Base-by-base conservation (phyloP, 1,140 invertebrate genomes). In the Drosophila nannoptera region DNA sequence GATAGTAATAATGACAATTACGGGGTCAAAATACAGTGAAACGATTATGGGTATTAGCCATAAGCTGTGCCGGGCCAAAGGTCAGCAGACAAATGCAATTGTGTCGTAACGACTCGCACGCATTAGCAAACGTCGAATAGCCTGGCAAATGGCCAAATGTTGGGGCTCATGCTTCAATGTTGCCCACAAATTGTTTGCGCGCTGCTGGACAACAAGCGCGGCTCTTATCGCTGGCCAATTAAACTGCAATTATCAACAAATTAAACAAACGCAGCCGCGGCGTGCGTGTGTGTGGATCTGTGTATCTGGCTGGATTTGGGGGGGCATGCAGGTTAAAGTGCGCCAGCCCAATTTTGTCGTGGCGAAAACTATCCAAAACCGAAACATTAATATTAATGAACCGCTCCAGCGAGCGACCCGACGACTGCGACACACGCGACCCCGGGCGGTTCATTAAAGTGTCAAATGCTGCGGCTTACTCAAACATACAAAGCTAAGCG, bases 371-470 rank as follows among this genome's bases (percentile, higher is more conserved):
- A 59, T 29, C 55, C 48, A 74, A 75, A 59, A 59, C 61, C 53
- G 52, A 29, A 63, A 55, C 73, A 84, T 84, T 81, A 86, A 86
- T 84, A 81, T 84, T 84, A 81, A 84, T 84, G 81, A 86, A 75
- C 63, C 71, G 73, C 73, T 66, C 31, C n/a, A 48, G 40, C 9
- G 4, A 7, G 36, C 9, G 45, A 12, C 42, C 14, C 49, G 46
- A 46, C n/a, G 56, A 54, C 60, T 65, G 43, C 63, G 63, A 68
- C 73, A 84, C 80, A 84, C 80, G 81, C 81, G 77, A 84, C 77
- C 81, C 60, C 70, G 22, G 67, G 73, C 81, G 74, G 80, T 84
- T 80, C 81, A 84, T 86, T 86, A 86, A 86, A 86, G 77, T 86
- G 81, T 86, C 81, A 81, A 86, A 87, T 78, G 81, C 63, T 80